A percentile compares a stretch with the other conserved stretches of the same genome.
These are phyloP conservation scores for Catocala sponsa DNA, from an alignment of 2,888 invertebrate genomes.

Conservation along the genomic window DNA sequence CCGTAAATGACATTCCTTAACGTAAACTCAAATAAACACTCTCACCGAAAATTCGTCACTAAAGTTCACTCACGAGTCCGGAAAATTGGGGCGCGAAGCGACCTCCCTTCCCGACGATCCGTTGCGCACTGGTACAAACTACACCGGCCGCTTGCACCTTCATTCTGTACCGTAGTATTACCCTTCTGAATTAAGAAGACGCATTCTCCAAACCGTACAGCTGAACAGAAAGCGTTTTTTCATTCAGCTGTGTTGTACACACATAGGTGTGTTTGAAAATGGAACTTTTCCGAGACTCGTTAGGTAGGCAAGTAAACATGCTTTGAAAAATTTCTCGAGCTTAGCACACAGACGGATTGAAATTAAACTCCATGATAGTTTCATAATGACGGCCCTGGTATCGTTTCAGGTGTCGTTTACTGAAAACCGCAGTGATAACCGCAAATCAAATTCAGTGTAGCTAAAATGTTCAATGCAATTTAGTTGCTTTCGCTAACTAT, in stretches of 20 bases:
- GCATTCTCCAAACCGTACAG: constrained; percentile 21
- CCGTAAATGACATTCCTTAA: constrained; percentile 46
- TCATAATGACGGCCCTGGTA: constrained; percentile 22
- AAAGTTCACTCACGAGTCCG: constrained; percentile 63
- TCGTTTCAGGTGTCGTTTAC: constrained; percentile 35
- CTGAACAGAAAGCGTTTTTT: constrained; percentile 27
- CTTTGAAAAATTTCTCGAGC: constrained; percentile 57
- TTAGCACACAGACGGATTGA: constrained; percentile 34
- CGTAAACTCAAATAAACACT: constrained; percentile 47
- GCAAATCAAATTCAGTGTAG: constrained; percentile 1
- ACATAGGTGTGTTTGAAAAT: constrained; percentile 50
- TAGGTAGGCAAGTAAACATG: constrained; percentile 60
- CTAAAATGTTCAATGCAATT: background rate
- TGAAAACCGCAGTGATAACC: constrained; percentile 10
- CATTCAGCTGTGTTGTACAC: constrained; percentile 46
- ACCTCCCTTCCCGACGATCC: constrained; percentile 54
- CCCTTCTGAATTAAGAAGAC: constrained; percentile 48
- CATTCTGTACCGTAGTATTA: constrained; percentile 79
- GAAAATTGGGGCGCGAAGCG: constrained; percentile 53
- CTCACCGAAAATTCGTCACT: constrained; percentile 51
- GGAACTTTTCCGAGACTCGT: constrained; percentile 62
- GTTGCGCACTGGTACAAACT: constrained; percentile 73
- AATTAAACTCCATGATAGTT: constrained; percentile 41
- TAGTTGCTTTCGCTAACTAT: no score
- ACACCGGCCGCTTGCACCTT: constrained; percentile 60